These are phyloP conservation scores for Dasypolia templi DNA, from an alignment of 2,888 invertebrate genomes.

Conservation along the genomic window DNA sequence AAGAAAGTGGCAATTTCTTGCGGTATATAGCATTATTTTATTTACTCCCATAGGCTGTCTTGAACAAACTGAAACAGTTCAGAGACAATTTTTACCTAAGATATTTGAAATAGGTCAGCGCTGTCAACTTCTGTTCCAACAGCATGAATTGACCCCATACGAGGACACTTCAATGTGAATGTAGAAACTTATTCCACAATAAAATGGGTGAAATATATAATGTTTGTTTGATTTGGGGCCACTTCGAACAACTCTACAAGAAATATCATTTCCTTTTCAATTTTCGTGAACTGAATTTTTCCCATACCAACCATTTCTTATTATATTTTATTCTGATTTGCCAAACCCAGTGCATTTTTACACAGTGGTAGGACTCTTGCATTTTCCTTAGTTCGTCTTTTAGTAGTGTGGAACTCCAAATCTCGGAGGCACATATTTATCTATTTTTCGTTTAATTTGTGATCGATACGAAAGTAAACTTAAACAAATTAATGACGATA, in stretches of 20 bases:
- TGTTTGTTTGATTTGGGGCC: conserved; percentile 28
- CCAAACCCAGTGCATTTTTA: too few species aligned
- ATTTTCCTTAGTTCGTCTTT: too few species aligned
- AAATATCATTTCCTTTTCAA: conserved; percentile 37
- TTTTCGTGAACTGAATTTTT: conserved; percentile 14
- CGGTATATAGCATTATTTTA: too few species aligned
- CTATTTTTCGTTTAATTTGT: too few species aligned
- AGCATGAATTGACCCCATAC: conserved; percentile 25
- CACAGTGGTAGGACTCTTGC: too few species aligned
- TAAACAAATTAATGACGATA: too few species aligned
- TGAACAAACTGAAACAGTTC: not conserved
- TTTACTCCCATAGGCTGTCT: too few species aligned
- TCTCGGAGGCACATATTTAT: too few species aligned
- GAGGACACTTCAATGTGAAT: conserved; percentile 26
- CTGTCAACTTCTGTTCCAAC: not conserved
- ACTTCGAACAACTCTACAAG: conserved; percentile 21
- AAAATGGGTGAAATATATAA: conserved; percentile 26
- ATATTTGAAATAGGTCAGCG: conserved; percentile 4
- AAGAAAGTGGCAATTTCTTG: too few species aligned
- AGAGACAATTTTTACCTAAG: not conserved
- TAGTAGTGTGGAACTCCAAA: too few species aligned
- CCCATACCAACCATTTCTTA: not conserved
- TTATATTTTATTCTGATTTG: conserved; percentile 15
- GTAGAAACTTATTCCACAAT: conserved; percentile 25
- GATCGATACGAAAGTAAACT: too few species aligned